Percentiles rank a stretch among this genome's conserved stretches.
Conservation (phyloP, 2,888 invertebrate genomes). For the Neocrepidodera transversa region DNA sequence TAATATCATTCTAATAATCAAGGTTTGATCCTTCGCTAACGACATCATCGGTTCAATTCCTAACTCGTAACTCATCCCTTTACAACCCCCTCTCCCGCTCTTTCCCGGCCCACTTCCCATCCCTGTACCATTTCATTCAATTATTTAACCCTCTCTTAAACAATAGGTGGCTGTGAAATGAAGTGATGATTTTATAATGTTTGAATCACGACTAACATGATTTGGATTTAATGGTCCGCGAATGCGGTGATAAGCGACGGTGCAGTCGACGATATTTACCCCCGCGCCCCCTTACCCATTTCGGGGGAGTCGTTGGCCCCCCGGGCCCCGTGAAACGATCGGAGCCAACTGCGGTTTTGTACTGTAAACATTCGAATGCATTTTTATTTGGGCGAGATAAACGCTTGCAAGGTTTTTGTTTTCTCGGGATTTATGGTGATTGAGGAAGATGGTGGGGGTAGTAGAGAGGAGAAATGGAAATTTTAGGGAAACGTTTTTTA, state of each 20-base stretch:
- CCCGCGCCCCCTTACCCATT: constrained; percentile 21
- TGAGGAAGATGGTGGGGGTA: neutral
- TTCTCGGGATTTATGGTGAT: constrained; percentile 20
- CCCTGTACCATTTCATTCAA: constrained; percentile 55
- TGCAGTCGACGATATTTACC: constrained; percentile 45
- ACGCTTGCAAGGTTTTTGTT: constrained; percentile 32
- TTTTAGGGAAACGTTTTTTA: too few relatives aligned
- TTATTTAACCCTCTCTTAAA: constrained; percentile 64
- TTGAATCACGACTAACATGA: constrained; percentile 61
- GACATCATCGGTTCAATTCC: neutral
- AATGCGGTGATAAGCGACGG: constrained; percentile 61
- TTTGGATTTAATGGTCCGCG: constrained; percentile 61
- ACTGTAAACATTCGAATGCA: constrained; percentile 57
- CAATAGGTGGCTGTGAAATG: constrained; percentile 63
- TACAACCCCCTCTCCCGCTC: neutral
- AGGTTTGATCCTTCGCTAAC: neutral
- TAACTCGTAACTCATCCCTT: constrained; percentile 33
- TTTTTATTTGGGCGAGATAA: constrained; percentile 51
- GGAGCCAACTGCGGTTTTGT: constrained; percentile 24
- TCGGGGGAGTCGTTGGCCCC: constrained; percentile 13
- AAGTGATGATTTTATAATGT: constrained; percentile 63
- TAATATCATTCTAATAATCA: too few relatives aligned
- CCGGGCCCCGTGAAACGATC: constrained; percentile 20
- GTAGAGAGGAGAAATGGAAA: neutral
- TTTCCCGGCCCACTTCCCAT: constrained; percentile 1